These are phyloP conservation scores for Proteles cristata DNA, from an alignment of 2,113 vertebrate species.

Conservation along the genomic window DNA sequence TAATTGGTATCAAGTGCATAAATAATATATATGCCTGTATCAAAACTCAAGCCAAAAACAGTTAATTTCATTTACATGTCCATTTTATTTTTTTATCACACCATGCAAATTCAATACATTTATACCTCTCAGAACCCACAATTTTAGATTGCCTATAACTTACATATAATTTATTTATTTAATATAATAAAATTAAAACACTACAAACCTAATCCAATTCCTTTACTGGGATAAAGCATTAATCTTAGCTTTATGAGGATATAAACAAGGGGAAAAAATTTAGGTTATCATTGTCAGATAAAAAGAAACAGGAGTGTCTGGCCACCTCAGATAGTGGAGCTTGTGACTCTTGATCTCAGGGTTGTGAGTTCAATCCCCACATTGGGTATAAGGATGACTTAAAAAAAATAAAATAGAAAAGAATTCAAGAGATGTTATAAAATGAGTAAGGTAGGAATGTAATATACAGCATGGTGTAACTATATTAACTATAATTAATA, in stretches of 20 bases:
- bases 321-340: background rate
- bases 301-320: background rate
- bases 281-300: background rate
- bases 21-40: background rate
- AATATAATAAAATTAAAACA: slow-evolving; percentile 1
- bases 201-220: background rate
- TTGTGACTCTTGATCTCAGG: background rate
- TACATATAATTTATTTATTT: background rate
- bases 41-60: background rate
- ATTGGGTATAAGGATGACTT: background rate
- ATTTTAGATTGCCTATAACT: background rate
- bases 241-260: background rate
- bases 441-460: background rate
- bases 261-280: background rate
- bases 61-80: background rate
- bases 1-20: background rate
- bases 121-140: background rate
- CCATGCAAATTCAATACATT: background rate
- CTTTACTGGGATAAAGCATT: background rate
- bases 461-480: background rate
- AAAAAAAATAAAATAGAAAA: background rate
- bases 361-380: background rate
- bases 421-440: background rate
- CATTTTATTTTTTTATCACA: background rate
- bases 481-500: background rate